phyloP scores from a whole-genome alignment of 2,797 vertebrate species.

The Aplochiton taeniatus region DNA sequence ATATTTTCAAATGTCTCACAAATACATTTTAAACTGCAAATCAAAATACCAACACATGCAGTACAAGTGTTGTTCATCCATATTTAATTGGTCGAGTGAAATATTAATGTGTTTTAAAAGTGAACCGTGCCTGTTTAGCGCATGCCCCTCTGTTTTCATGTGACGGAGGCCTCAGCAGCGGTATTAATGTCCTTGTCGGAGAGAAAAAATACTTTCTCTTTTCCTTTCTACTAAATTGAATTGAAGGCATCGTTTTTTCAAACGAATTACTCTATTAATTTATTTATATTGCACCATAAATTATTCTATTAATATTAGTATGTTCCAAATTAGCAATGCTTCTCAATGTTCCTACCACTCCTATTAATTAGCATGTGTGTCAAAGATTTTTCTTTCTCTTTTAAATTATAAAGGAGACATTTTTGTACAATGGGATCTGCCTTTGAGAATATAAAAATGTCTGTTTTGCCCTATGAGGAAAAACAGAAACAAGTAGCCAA shows the following conservation, averaged over 20 bases:
- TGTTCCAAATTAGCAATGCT: conserved; percentile 79
- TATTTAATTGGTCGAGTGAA: conserved; percentile 69
- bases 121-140: conserved; percentile 67
- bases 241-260: conserved; percentile 77
- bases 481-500: conserved; percentile 50
- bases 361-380: conserved; percentile 81
- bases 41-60: conserved; percentile 59
- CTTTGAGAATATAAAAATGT: conserved; percentile 77
- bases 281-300: conserved; percentile 83
- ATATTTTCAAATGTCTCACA: conserved; percentile 53
- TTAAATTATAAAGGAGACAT: conserved; percentile 83
- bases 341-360: conserved; percentile 72
- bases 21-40: conserved; percentile 57
- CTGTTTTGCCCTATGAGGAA: conserved; percentile 68
- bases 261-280: conserved; percentile 82
- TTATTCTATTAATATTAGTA: conserved; percentile 87
- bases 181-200: conserved; percentile 75
- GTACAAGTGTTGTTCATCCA: conserved; percentile 69
- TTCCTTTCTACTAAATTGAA: conserved; percentile 67
- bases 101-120: conserved; percentile 76
- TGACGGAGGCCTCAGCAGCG: conserved; percentile 55
- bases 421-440: conserved; percentile 77
- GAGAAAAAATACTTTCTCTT: conserved; percentile 51
- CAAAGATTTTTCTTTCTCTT: conserved; percentile 83
- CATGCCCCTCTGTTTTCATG: conserved; percentile 54